Conservation (phyloP, 2,888 invertebrate species). For the Acanthosoma haemorrhoidale region DNA sequence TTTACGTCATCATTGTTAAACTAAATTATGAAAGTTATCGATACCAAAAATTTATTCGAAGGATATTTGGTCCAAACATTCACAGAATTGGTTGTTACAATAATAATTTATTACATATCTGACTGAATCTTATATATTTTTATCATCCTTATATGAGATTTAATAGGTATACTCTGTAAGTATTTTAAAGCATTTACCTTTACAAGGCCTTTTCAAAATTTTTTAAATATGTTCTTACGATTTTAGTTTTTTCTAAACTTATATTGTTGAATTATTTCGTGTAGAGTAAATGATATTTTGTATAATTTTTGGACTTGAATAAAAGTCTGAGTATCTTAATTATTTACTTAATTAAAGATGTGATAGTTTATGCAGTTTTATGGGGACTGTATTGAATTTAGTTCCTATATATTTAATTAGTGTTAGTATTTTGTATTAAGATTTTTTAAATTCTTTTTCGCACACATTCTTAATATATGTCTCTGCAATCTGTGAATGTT, state of each 20-base stretch:
- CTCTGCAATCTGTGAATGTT: constrained; percentile 4
- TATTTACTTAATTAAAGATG: constrained; percentile 27
- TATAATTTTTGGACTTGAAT: neutral
- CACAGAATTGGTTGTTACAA: neutral
- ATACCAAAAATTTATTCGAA: neutral
- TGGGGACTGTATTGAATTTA: constrained; percentile 21
- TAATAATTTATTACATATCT: constrained; percentile 7
- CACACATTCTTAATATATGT: constrained; percentile 9
- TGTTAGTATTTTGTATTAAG: constrained; percentile 22
- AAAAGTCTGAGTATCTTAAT: constrained; percentile 27
- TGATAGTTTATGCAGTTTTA: constrained; percentile 28
- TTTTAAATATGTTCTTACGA: neutral
- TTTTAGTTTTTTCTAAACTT: neutral
- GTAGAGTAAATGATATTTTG: neutral
- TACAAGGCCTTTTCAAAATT: constrained; percentile 5
- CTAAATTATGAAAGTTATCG: neutral
- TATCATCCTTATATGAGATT: neutral
- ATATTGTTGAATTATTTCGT: neutral
- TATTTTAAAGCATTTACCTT: neutral
- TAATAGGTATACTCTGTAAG: neutral
- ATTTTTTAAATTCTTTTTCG: constrained; percentile 3
- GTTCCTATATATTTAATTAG: constrained; percentile 28
- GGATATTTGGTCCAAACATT: constrained; percentile 8
- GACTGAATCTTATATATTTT: constrained; percentile 14
- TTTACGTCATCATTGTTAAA: neutral